phyloP scores from a whole-genome alignment of 35 echinoderm and acorn worm genomes.

The Ophioderma brevispina region DNA sequence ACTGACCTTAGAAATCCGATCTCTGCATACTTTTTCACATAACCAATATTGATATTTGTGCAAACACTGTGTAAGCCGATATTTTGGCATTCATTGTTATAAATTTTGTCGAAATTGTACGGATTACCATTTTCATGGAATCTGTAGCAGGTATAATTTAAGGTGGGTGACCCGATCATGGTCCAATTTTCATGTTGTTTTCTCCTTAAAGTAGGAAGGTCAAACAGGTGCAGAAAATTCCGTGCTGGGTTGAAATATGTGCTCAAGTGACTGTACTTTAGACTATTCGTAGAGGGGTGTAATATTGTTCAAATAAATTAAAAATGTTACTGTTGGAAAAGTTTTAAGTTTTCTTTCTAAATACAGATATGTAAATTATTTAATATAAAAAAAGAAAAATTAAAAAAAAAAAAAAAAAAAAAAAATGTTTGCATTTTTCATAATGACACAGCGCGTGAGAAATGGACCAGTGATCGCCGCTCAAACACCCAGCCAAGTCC shows the following conservation, averaged over 20 bases:
- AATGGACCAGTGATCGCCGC: background rate
- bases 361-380: background rate
- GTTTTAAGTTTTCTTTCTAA: background rate
- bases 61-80: no score
- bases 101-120: no score
- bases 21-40: no score
- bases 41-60: no score
- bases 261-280: background rate
- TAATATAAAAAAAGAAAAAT: background rate
- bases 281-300: background rate
- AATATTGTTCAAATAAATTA: background rate
- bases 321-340: background rate
- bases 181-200: no score
- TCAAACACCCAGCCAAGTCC: background rate
- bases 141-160: no score
- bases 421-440: background rate
- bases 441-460: background rate
- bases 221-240: background rate
- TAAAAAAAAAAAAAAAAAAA: background rate
- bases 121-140: no score
- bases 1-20: no score
- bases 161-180: no score
- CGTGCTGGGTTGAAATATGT: background rate
- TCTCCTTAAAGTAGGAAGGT: background rate
- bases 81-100: no score